These are phyloP conservation scores for Beroe forskalii DNA, from an alignment of 37 sponge, comb jelly and placozoan species.

Conservation along the genomic window DNA sequence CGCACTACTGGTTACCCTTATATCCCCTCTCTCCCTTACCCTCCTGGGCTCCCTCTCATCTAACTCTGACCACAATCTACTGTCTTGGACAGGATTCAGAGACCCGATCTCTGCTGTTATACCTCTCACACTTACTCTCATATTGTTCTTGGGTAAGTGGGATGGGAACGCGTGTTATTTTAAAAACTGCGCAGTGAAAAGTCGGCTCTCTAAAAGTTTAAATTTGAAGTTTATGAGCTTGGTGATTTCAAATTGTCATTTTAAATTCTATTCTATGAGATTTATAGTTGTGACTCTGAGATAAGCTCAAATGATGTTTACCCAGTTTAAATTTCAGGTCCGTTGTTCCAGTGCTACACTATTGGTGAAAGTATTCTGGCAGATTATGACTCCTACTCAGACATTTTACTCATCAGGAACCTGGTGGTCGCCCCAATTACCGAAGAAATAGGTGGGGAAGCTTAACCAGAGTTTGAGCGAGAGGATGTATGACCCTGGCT, in stretches of 20 bases:
- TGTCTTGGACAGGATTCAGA: not conserved
- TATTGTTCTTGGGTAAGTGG: constrained; percentile 15
- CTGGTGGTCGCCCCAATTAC: constrained; percentile 82
- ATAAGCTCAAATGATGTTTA: too few relatives aligned
- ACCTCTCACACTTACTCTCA: constrained; percentile 33
- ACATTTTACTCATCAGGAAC: constrained; percentile 71
- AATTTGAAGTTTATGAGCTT: too few relatives aligned
- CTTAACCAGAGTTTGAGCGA: too few relatives aligned
- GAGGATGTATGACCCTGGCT: too few relatives aligned
- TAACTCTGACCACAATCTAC: not conserved
- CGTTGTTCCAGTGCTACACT: not conserved
- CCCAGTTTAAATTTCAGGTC: constrained; percentile 44
- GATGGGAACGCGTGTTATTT: too few relatives aligned
- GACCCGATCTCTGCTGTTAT: constrained; percentile 13
- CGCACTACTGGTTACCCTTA: not conserved
- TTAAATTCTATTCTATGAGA: too few relatives aligned
- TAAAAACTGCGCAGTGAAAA: too few relatives aligned
- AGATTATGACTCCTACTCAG: constrained; percentile 21
- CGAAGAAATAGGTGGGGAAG: constrained; percentile 76
- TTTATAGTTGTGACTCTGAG: too few relatives aligned
- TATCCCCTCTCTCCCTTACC: not conserved
- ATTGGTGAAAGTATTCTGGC: not conserved
- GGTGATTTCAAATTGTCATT: too few relatives aligned
- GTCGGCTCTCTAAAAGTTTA: too few relatives aligned
- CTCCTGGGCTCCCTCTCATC: not conserved